A percentile compares a stretch with the other conserved stretches of the same genome.
Evolutionary conservation across 1,140 invertebrate species (phyloP).

Genomic region (Littorina saxatilis): DNA sequence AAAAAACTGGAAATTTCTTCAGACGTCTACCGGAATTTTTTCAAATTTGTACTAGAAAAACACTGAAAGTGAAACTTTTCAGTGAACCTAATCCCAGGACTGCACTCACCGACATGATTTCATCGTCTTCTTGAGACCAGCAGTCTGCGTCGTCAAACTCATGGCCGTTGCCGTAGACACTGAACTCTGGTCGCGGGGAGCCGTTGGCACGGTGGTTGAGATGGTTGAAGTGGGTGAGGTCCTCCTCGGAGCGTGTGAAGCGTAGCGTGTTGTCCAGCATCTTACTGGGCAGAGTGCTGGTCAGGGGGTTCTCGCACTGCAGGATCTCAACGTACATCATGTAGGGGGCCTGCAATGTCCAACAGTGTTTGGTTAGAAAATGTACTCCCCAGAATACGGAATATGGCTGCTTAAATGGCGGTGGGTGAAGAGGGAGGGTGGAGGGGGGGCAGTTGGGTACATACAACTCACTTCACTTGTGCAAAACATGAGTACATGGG

Average conservation of each 20-base stretch:
- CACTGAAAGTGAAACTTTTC: too few species aligned
- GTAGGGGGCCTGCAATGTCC: constrained; percentile 88
- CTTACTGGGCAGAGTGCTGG: constrained; percentile 87
- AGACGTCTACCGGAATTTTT: too few species aligned
- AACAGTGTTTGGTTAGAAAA: too few species aligned
- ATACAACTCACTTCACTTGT: too few species aligned
- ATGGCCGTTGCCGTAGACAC: constrained; percentile 53
- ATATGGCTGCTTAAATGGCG: too few species aligned
- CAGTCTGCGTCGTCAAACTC: constrained; percentile 82
- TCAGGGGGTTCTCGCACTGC: constrained; percentile 88
- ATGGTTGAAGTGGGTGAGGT: constrained; percentile 78
- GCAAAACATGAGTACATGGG: too few species aligned
- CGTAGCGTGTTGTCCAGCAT: constrained; percentile 82
- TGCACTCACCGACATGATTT: constrained; percentile 83
- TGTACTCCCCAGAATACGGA: too few species aligned
- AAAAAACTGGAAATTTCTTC: too few species aligned
- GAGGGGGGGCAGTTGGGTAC: too few species aligned
- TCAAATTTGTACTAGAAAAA: too few species aligned
- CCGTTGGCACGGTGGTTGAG: constrained; percentile 48
- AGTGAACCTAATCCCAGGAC: too few species aligned
- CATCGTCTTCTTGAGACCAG: constrained; percentile 98
- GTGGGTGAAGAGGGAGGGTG: too few species aligned
- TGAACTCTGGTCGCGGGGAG: constrained; percentile 65
- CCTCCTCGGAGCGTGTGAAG: constrained; percentile 96
- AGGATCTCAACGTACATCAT: constrained; percentile 98